Conservation (phyloP, 2,888 invertebrate genomes). For the Xestoiulus laeticollis region DNA sequence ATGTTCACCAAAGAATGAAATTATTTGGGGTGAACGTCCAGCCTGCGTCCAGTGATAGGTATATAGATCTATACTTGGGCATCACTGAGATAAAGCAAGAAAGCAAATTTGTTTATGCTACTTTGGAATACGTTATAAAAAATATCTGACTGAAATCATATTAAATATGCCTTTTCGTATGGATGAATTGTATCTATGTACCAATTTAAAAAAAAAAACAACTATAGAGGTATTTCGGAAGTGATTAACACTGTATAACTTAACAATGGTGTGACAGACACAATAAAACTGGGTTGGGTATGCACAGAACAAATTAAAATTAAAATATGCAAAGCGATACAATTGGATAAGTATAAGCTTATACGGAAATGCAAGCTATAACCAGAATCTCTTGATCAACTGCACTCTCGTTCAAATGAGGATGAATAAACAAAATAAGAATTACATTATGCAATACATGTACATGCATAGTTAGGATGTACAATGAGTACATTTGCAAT, state of each 20-base stretch:
- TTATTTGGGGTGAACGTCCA: conserved; percentile 4
- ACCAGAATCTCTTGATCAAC: not conserved
- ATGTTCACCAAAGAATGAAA: not conserved
- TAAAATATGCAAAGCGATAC: not conserved
- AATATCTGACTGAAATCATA: too few relatives aligned
- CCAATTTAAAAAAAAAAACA: too few relatives aligned
- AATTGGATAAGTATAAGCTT: not conserved
- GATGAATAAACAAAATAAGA: not conserved
- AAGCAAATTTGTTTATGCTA: too few relatives aligned
- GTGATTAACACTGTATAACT: too few relatives aligned
- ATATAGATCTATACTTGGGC: too few relatives aligned
- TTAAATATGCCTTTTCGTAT: too few relatives aligned
- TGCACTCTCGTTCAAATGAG: not conserved
- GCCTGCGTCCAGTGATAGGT: not conserved
- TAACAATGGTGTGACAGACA: not conserved
- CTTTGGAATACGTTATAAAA: too few relatives aligned
- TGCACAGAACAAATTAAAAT: not conserved
- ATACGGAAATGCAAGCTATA: not conserved
- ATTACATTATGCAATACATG: conserved; percentile 12
- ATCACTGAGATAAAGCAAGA: too few relatives aligned
- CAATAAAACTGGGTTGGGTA: not conserved
- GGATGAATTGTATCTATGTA: too few relatives aligned
- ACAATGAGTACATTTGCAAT: too few relatives aligned
- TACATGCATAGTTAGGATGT: not conserved
- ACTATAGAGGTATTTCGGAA: too few relatives aligned